Evolutionary conservation across 1,140 invertebrate species (phyloP).

Genomic region (Zaprionus davidi): DNA sequence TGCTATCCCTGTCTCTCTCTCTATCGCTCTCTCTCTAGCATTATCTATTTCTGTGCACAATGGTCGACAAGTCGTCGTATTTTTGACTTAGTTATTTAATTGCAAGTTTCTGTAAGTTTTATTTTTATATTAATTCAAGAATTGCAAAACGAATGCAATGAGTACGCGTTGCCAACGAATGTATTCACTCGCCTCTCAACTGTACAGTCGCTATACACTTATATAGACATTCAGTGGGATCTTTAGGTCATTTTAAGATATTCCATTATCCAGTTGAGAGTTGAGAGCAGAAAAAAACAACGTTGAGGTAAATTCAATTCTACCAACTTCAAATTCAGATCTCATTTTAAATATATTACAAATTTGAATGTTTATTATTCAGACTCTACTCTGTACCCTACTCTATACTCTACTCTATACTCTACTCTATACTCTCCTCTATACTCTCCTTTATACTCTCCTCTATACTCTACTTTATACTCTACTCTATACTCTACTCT

Average conservation of each 20-base stretch:
- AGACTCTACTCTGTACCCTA: no score
- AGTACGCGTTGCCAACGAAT: neutral
- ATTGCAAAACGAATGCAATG: slow-evolving; percentile 17
- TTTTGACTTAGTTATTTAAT: slow-evolving; percentile 76
- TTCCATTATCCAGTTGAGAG: neutral
- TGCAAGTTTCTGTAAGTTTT: slow-evolving; percentile 68
- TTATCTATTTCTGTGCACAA: slow-evolving; percentile 71
- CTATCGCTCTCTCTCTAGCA: slow-evolving; percentile 13
- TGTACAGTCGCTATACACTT: neutral
- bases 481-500: no score
- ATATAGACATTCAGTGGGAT: neutral
- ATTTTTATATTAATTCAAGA: slow-evolving; percentile 76
- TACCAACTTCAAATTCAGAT: no score
- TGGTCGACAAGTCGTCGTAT: slow-evolving; percentile 53
- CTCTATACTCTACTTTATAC: no score
- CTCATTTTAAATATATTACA: no score
- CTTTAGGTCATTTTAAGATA: neutral
- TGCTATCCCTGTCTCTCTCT: slow-evolving; percentile 30
- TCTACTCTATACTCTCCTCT: no score
- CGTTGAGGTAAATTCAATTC: no score
- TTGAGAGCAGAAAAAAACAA: no score
- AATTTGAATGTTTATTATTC: no score
- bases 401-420: no score
- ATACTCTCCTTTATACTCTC: no score
- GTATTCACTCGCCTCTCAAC: neutral